Base-by-base conservation (phyloP, 2,113 vertebrate species). In the Calcarius ornatus region DNA sequence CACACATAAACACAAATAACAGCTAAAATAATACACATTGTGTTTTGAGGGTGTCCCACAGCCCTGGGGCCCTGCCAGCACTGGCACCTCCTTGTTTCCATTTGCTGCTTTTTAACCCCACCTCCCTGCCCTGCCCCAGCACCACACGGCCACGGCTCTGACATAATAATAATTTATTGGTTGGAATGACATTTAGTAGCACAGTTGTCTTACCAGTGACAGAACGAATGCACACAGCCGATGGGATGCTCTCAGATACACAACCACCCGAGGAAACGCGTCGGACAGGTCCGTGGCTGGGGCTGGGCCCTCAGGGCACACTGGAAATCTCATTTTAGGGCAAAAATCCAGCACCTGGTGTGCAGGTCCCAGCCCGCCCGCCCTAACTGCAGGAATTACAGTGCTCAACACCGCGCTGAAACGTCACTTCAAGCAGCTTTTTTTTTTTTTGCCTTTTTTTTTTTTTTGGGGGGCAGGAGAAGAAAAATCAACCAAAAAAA, bases 101-200 rank as follows among this genome's bases (percentile, higher is more conserved):
- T 30, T 12, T 38, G 28, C 6, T 38, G 28, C 7, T 31, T 24
- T 27, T 27, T 18, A 33, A 13, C 37, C 23, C 25, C 35, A 1
- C 4, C 30, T 27, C 35, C 76, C 64, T 22, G 21, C 76, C 53
- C 48, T 19, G 33, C 70, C 86, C 94, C 92, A 92, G 76, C 81
- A 89, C 51, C 25, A 86, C 82, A 76, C 71, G 1, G 80, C 85
- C 78, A 88, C 86, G 2, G 60, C 50, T 88, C 80, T 47, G 94
- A 96, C 85, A 95, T 96, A 88, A 97, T 95, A 93, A 97, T 97
- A 94, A 97, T 97, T 98, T 97, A 98, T 97, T 97, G 94, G 89
- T 93, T 94, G 20, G 1, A 95, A 94, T 96, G 93, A 96, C 90
- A 96, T 96, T 97, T 96, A 97, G 97, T 97, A 97, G 75, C 96